Evolutionary conservation across 2,888 invertebrate genomes (phyloP), one percentile per base, ranked within the genome.

Genomic region (Schrankia costaestrigalis): DNA sequence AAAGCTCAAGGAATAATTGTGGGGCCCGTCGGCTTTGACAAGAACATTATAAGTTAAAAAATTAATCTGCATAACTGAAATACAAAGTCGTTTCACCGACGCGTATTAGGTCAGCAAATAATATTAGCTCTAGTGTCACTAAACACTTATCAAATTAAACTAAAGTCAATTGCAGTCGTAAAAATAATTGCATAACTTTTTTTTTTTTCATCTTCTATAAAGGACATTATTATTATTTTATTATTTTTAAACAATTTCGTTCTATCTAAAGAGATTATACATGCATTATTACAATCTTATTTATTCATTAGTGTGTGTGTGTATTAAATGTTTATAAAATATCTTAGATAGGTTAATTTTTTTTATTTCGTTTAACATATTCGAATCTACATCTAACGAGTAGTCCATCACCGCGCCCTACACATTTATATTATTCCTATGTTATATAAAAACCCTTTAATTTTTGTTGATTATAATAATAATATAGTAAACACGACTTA

Each of bases 181-280:
- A 49, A 54, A 49, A 41, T 50, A 53, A 60, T 56, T 59, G 57
- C 56, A 60, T 56, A 51, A 34, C 21, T 26, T 10, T 28, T 26
- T 59, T 47, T 50, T 57, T 61, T 51, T 57, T 50, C 40, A 43
- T 51, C 51, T 47, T 57, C 59, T 54, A 38, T 46, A 53, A 50
- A 57, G 59, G 58, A 59, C 55, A 64, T 57, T 47, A 56, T 53
- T 56, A 55, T 54, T 52, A 56, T 63, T 61, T 65, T 46, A 56
- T 54, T 56, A 55, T 54, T 52, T 56, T 63, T 59, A 56, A 66
- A 63, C 57, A 73, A 73, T 72, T 73, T 79, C 71, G 63, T 56
- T 75, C 79, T 80, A 84, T 71, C 78, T 83, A 83, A 71, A 40
- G 66, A 72, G 74, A 78, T 73, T 77, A 80, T 65, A 78, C 72